These are phyloP conservation scores for Caerostris extrusa DNA, from an alignment of 1,140 invertebrate species.

Conservation along the genomic window DNA sequence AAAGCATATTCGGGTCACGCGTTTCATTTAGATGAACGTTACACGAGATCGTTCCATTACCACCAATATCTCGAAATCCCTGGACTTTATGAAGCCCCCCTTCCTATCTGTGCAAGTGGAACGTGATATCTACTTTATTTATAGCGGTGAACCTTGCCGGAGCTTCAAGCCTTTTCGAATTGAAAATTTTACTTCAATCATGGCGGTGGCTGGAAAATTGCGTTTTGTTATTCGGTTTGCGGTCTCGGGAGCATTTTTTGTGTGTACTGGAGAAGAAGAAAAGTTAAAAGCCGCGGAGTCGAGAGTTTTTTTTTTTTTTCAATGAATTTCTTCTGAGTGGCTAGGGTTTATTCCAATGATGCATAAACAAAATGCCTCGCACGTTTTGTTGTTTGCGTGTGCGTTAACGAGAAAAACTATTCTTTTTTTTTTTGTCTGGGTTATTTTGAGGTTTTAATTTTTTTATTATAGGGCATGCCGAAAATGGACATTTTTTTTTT, in stretches of 20 bases:
- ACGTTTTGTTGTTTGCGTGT: too few relatives aligned
- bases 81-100: slow-evolving; percentile 1
- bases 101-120: neutral
- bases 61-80: slow-evolving; percentile 36
- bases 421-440: too few relatives aligned
- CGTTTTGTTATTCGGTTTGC: slow-evolving; percentile 6
- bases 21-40: slow-evolving; percentile 49
- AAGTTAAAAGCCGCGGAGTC: neutral
- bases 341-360: too few relatives aligned
- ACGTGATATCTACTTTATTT: slow-evolving; percentile 33
- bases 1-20: slow-evolving; percentile 46
- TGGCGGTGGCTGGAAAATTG: neutral
- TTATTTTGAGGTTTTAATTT: too few relatives aligned
- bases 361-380: too few relatives aligned
- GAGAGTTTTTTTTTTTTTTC: neutral
- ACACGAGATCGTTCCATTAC: slow-evolving; percentile 45
- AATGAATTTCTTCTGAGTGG: neutral
- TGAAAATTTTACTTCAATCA: slow-evolving; percentile 30
- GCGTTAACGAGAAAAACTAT: too few relatives aligned
- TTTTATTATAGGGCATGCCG: too few relatives aligned
- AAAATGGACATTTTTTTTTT: too few relatives aligned
- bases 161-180: neutral
- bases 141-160: neutral
- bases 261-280: neutral
- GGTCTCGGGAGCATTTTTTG: neutral